Base-by-base conservation (phyloP, 2,797 vertebrate genomes). In the Labroides dimidiatus region DNA sequence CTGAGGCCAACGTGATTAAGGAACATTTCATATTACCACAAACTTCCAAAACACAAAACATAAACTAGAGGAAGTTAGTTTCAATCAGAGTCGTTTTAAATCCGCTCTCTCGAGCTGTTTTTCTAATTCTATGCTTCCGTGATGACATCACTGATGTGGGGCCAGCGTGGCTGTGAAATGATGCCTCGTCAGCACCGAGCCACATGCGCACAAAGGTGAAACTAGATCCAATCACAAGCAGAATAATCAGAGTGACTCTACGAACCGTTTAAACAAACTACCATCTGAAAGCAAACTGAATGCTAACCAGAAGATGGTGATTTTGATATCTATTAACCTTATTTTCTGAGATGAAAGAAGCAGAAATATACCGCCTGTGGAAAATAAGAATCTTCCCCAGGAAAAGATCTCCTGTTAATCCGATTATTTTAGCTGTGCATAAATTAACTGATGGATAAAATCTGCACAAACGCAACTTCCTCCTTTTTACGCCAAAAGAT, bases 1-100 rank as follows among this genome's bases (percentile, higher is more conserved):
- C 93, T 94, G 93, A 94, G 93, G 89, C 87, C 92, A 92, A 89
- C 85, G 84, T 90, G 85, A 88, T 85, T 87, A 67, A 89, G 60
- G 73, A 85, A 81, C 52, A 73, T 84, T 85, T 82, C 61, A 81
- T 59, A 69, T 72, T 69, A 43, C 6, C 53, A 82, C 50, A 86
- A 87, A 89, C 75, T 73, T 76, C 74, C 69, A 69, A 73, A 79
- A 84, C 81, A 82, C 53, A 81, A 24, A 48, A 84, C 84, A 78
- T 17, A 77, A 68, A 81, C 16, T 76, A 76, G 65, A 80, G 77
- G 84, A 82, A 77, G 80, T 84, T 50, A 66, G 59, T 64, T 48
- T 58, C 77, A 20, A 77, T 78, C 77, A 77, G 68, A 82, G 55
- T 64, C 17, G 69, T 42, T 72, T 69, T 72, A 55, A 84, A 69